A percentile compares a stretch with the other conserved stretches of the same genome.
Evolutionary conservation across 2,888 invertebrate genomes (phyloP).

Genomic region (Phoronis australis): DNA sequence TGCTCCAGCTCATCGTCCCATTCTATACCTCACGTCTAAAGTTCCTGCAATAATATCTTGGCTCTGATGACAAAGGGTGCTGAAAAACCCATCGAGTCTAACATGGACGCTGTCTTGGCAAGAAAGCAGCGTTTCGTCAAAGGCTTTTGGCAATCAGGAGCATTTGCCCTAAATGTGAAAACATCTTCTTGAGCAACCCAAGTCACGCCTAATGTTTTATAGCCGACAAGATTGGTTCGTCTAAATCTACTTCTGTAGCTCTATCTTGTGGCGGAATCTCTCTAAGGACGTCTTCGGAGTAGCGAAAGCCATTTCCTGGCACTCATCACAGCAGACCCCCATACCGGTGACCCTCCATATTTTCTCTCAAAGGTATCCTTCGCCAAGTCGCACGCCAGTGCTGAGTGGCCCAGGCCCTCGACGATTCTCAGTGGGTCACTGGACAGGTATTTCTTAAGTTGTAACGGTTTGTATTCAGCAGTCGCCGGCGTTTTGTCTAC

Average conservation of each 20-base stretch:
- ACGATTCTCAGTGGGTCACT: conserved; percentile 6
- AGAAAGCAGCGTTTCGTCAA: conserved; percentile 3
- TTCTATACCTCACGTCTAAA: no score
- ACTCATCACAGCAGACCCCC: conserved; percentile 4
- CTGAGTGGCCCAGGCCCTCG: conserved; percentile 9
- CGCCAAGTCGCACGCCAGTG: conserved; percentile 8
- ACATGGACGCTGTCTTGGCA: no score
- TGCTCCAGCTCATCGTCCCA: conserved; percentile 26
- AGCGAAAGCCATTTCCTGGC: conserved; percentile 3
- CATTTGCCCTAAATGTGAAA: neutral
- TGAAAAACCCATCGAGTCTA: conserved; percentile 1
- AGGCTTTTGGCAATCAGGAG: neutral
- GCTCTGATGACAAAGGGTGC: conserved; percentile 12
- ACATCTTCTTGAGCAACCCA: conserved; percentile 1
- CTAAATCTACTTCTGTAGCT: conserved; percentile 3
- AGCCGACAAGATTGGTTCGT: neutral
- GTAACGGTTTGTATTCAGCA: conserved; percentile 13
- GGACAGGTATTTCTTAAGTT: conserved; percentile 4
- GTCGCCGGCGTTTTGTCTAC: conserved; percentile 4
- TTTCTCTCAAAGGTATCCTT: conserved; percentile 10
- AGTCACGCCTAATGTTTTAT: neutral
- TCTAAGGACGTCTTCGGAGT: conserved; percentile 1
- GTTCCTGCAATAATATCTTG: conserved; percentile 31
- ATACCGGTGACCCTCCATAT: conserved; percentile 8
- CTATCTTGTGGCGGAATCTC: conserved; percentile 1